phyloP scores from a whole-genome alignment of 2,888 invertebrate genomes.

The Morpho achilles region DNA sequence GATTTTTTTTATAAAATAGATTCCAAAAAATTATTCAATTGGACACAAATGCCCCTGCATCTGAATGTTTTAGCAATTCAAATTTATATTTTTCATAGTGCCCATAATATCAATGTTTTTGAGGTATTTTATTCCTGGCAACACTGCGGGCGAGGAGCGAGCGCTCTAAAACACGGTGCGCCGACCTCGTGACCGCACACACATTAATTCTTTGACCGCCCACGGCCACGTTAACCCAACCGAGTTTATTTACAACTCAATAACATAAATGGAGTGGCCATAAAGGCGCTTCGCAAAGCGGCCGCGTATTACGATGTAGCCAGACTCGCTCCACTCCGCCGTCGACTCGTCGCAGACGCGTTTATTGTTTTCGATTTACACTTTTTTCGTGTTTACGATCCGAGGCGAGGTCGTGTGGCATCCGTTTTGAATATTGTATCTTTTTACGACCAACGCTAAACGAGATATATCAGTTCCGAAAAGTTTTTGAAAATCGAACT shows the following conservation, averaged over 20 bases:
- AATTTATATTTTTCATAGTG: too few relatives aligned
- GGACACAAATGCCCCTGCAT: too few relatives aligned
- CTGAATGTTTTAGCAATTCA: too few relatives aligned
- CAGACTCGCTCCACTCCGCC: slow-evolving; percentile 44
- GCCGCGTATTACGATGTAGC: slow-evolving; percentile 38
- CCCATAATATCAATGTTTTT: not conserved
- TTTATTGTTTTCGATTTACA: slow-evolving; percentile 69
- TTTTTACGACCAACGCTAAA: slow-evolving; percentile 42
- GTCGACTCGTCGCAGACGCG: slow-evolving; percentile 59
- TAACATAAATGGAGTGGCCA: slow-evolving; percentile 36
- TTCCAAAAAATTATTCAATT: too few relatives aligned
- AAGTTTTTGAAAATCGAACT: not conserved
- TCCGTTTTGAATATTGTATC: slow-evolving; percentile 60
- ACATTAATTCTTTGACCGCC: slow-evolving; percentile 72
- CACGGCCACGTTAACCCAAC: slow-evolving; percentile 60
- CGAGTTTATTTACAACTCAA: slow-evolving; percentile 48
- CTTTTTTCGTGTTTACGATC: slow-evolving; percentile 69
- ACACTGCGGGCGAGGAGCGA: not conserved
- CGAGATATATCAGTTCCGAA: slow-evolving; percentile 9
- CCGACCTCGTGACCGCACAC: slow-evolving; percentile 72
- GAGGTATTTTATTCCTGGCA: not conserved
- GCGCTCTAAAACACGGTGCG: slow-evolving; percentile 44
- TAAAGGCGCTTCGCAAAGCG: slow-evolving; percentile 35
- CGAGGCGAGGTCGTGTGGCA: slow-evolving; percentile 60
- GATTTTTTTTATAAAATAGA: too few relatives aligned